Percentiles rank a stretch among this genome's conserved stretches.
These are phyloP conservation scores for Laupala kohalensis DNA, from an alignment of 1,140 invertebrate genomes.

Conservation along the genomic window DNA sequence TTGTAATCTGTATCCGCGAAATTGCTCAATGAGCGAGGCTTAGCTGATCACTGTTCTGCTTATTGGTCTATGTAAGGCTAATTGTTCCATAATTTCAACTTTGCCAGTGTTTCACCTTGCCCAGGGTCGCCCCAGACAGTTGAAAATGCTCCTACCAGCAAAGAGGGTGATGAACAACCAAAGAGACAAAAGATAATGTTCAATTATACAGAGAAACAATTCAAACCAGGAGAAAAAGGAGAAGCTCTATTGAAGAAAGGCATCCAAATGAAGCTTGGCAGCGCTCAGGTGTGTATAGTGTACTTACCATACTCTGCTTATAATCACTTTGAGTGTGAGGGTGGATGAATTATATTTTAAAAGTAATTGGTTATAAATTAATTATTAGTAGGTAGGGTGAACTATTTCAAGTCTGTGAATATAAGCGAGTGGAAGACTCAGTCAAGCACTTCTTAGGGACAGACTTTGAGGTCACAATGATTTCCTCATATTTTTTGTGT, in stretches of 20 bases:
- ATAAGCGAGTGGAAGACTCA: too few species aligned
- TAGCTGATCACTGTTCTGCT: background rate
- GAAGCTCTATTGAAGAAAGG: conserved; percentile 9
- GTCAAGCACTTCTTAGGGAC: too few species aligned
- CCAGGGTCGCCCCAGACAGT: conserved; percentile 14
- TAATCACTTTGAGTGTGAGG: too few species aligned
- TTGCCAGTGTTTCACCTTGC: conserved; percentile 19
- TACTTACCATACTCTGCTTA: too few species aligned
- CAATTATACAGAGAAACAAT: background rate
- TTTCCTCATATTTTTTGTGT: too few species aligned
- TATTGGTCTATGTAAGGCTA: conserved; percentile 3
- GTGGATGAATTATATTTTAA: too few species aligned
- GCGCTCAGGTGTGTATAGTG: conserved; percentile 6
- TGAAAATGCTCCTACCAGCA: conserved; percentile 2
- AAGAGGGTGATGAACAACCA: background rate
- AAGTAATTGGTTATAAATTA: too few species aligned
- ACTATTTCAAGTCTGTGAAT: too few species aligned
- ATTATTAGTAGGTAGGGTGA: too few species aligned
- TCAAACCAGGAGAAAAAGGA: conserved; percentile 1
- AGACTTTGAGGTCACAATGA: too few species aligned
- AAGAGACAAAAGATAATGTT: conserved; percentile 9
- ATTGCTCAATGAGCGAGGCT: background rate
- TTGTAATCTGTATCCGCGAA: too few species aligned
- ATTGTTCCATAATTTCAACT: conserved; percentile 17
- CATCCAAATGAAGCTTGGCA: conserved; percentile 13